These are phyloP conservation scores for Megaleporinus macrocephalus DNA, from an alignment of 2,113 vertebrate species.

Conservation along the genomic window DNA sequence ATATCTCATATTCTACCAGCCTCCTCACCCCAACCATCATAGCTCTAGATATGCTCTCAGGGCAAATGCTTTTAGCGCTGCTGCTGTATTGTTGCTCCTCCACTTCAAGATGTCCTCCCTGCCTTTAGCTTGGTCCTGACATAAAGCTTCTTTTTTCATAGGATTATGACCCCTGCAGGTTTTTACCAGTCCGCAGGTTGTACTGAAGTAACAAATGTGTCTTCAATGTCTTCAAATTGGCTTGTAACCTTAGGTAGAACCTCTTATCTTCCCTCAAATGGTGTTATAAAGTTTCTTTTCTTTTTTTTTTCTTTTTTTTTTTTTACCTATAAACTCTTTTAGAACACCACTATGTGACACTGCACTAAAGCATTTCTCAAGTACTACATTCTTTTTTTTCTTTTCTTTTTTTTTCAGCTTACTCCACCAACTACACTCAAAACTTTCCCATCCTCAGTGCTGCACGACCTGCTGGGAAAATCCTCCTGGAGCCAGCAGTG, in stretches of 20 bases:
- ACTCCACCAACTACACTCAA: constrained; percentile 5
- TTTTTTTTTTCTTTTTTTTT: not conserved
- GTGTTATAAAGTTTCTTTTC: not conserved
- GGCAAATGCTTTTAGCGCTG: not conserved
- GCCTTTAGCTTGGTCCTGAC: not conserved
- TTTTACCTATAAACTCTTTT: not conserved
- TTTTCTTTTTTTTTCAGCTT: not conserved
- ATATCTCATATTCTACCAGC: too few species aligned
- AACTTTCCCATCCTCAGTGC: constrained; percentile 7
- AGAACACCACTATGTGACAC: not conserved
- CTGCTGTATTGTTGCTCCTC: not conserved
- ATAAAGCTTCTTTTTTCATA: not conserved
- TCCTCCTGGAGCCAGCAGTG: constrained; percentile 68
- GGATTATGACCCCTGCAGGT: not conserved
- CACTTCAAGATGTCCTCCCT: not conserved
- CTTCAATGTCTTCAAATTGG: not conserved
- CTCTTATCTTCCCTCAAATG: not conserved
- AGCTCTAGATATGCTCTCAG: not conserved
- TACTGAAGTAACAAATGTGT: not conserved
- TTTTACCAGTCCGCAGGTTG: not conserved
- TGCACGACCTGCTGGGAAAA: constrained; percentile 67
- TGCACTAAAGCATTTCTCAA: not conserved
- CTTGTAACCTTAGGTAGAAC: not conserved
- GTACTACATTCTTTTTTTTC: not conserved
- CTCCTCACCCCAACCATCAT: not conserved